A percentile compares a stretch with the other conserved stretches of the same genome.
Evolutionary conservation across 30 jellyfish, hydroid and myxozoan species (phyloP).

Genomic region (Aurelia aurita complex sp. Pacific): DNA sequence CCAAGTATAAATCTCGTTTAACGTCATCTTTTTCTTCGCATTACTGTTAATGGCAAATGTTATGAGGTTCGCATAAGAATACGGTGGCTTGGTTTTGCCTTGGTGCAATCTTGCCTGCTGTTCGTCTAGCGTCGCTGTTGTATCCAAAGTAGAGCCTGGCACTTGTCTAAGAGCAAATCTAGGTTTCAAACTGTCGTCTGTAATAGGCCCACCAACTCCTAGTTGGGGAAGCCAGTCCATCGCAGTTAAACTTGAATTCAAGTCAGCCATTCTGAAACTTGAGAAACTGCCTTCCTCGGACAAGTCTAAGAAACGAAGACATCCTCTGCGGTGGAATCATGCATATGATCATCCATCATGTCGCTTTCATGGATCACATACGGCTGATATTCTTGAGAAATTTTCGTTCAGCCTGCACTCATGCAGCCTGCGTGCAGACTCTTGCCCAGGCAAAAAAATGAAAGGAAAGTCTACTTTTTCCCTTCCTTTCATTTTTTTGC

Average conservation of each 20-base stretch:
- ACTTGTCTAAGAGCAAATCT: constrained; percentile 80
- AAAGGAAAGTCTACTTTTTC: too few relatives aligned
- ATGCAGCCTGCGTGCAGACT: too few relatives aligned
- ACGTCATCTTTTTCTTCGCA: constrained; percentile 80
- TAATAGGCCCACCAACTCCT: constrained; percentile 93
- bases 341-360: too few relatives aligned
- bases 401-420: too few relatives aligned
- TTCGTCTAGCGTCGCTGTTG: constrained; percentile 84
- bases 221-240: constrained; percentile 99
- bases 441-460: too few relatives aligned
- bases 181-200: constrained; percentile 74
- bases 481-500: too few relatives aligned
- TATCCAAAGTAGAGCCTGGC: constrained; percentile 94
- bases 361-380: too few relatives aligned
- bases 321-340: too few relatives aligned
- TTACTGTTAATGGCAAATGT: constrained; percentile 93
- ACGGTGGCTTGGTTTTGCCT: constrained; percentile 97
- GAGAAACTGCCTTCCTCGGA: too few relatives aligned
- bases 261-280: constrained; percentile 82
- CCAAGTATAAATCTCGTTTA: constrained; percentile 94
- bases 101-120: constrained; percentile 75
- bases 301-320: too few relatives aligned
- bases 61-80: constrained; percentile 93
- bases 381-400: too few relatives aligned
- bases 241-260: constrained; percentile 95